These are phyloP conservation scores for Caenorhabditis tropicalis DNA, from an alignment of 1,140 invertebrate species.

Conservation along the genomic window DNA sequence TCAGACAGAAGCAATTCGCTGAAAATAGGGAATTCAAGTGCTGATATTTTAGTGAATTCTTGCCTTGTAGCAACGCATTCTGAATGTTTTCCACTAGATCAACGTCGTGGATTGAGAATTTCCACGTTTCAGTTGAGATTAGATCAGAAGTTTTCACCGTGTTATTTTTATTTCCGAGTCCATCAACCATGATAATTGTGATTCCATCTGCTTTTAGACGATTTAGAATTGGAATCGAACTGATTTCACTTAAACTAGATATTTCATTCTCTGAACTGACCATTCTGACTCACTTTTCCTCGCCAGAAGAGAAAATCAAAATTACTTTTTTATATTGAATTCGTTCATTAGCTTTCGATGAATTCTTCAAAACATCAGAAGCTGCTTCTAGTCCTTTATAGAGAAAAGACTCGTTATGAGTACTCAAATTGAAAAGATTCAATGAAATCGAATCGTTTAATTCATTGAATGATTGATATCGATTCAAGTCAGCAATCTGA, in stretches of 20 bases:
- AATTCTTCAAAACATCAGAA: no score
- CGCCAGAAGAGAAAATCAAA: no score
- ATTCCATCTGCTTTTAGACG: not conserved
- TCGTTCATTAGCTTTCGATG: no score
- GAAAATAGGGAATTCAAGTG: not conserved
- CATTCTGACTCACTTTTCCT: no score
- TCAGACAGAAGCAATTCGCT: not conserved
- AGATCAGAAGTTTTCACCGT: not conserved
- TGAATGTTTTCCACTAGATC: not conserved
- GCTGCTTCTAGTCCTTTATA: not conserved
- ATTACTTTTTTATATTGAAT: no score
- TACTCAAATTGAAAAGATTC: not conserved
- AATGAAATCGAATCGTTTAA: not conserved
- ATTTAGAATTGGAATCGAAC: no score
- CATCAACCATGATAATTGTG: not conserved
- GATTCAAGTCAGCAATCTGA: not conserved
- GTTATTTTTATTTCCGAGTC: not conserved
- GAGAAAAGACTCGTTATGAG: not conserved
- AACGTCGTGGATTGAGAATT: no score
- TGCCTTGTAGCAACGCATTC: not conserved
- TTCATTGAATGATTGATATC: not conserved
- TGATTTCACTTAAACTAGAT: no score
- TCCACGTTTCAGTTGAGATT: not conserved
- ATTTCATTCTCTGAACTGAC: no score
- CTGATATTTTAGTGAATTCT: not conserved